phyloP scores from a whole-genome alignment of 2,113 vertebrate species.

The pig (Sus scrofa) region T2T-Sscrofa CM000829.6:18565501-18566000 shows the following conservation, averaged over 20 bases:
- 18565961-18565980: constrained; percentile 34
- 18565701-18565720: neutral
- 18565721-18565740: neutral
- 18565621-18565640: too few species aligned
- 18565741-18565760: neutral
- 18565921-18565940: constrained; percentile 6
- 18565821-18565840: neutral
- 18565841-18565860: neutral
- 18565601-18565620: neutral
- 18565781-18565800: neutral
- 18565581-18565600: neutral
- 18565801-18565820: neutral
- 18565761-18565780: neutral
- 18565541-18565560: neutral
- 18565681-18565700: neutral
- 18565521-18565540: neutral
- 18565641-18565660: neutral
- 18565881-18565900: neutral
- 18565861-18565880: neutral
- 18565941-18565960: neutral
- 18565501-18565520: neutral
- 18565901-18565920: neutral
- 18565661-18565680: neutral
- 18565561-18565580: neutral
- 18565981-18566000: constrained; percentile 78